Evolutionary conservation across 2,888 invertebrate genomes (phyloP).

Genomic region (Mimachlamys varia): DNA sequence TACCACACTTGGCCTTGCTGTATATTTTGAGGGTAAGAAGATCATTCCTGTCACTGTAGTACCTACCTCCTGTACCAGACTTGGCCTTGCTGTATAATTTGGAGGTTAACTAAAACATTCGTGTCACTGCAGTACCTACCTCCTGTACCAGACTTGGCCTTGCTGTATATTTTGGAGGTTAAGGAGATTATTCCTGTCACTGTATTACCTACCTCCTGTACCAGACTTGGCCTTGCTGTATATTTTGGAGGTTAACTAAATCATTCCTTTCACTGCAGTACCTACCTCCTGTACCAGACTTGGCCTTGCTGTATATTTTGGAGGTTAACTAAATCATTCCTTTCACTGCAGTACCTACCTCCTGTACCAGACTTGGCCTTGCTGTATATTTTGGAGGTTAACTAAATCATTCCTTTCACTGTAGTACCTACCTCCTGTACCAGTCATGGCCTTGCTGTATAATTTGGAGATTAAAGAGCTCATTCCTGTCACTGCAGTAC

Average conservation of each 20-base stretch:
- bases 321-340: not conserved
- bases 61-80: not conserved
- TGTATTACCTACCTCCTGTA: constrained; percentile 22
- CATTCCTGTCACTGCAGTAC: constrained; percentile 56
- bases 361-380: not conserved
- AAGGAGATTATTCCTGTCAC: constrained; percentile 81
- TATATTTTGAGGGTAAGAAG: too few species aligned
- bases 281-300: too few species aligned
- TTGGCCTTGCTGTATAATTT: not conserved
- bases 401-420: not conserved
- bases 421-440: not conserved
- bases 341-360: not conserved
- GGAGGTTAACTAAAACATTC: too few species aligned
- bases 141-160: too few species aligned
- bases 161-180: constrained; percentile 41
- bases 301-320: too few species aligned
- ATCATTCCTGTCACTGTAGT: not conserved
- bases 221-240: constrained; percentile 85
- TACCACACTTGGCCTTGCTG: not conserved
- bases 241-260: constrained; percentile 97
- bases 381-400: too few species aligned
- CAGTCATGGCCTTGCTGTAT: not conserved
- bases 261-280: constrained; percentile 88
- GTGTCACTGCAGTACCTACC: too few species aligned
- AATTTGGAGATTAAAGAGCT: too few species aligned